Evolutionary conservation across 1,140 invertebrate species (phyloP).

Genomic region (Drosophila pandora): DNA sequence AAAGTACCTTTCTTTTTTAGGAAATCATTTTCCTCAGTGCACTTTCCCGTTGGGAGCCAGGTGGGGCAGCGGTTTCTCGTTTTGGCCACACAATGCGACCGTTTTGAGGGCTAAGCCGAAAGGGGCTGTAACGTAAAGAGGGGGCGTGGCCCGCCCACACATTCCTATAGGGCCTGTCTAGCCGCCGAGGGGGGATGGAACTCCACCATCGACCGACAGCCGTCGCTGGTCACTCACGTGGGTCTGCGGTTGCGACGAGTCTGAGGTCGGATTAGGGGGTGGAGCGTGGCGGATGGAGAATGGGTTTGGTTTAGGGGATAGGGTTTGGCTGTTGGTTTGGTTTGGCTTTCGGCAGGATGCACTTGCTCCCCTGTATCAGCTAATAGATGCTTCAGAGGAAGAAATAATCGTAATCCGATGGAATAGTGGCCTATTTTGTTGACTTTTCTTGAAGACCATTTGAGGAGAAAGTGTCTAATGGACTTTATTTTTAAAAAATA

Average conservation of each 20-base stretch:
- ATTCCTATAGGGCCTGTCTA: conserved; percentile 8
- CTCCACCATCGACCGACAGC: neutral
- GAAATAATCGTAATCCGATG: neutral
- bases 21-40: conserved; percentile 13
- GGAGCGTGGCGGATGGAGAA: neutral
- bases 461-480: too few relatives aligned
- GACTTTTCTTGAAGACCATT: neutral
- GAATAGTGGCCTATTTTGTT: too few relatives aligned
- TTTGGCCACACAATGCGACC: conserved; percentile 72
- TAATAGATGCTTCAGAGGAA: neutral
- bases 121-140: neutral
- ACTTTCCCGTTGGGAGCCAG: neutral
- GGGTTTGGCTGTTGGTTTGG: neutral
- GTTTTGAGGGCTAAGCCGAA: conserved; percentile 13
- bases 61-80: conserved; percentile 55
- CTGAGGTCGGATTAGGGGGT: neutral
- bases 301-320: too few relatives aligned
- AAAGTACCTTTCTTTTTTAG: neutral
- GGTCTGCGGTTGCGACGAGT: conserved; percentile 56
- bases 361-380: neutral
- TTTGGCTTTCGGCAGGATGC: neutral
- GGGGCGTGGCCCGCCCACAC: conserved; percentile 7
- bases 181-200: neutral
- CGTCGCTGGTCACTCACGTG: conserved; percentile 42
- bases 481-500: too few relatives aligned